Evolutionary conservation across 2,888 invertebrate genomes (phyloP).

Genomic region (Eustalomyia histrio): DNA sequence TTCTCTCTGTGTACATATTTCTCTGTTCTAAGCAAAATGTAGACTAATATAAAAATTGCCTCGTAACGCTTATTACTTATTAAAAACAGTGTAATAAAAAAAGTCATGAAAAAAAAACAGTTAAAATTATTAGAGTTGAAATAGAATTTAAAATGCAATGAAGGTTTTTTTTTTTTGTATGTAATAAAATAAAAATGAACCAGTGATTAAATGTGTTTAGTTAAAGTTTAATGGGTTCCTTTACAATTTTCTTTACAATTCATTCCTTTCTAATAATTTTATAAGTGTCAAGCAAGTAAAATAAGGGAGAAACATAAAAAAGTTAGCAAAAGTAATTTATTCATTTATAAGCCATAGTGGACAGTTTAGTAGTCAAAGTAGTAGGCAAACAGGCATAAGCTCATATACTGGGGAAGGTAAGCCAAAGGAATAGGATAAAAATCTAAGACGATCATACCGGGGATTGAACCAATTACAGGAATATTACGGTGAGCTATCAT

Average conservation of each 20-base stretch:
- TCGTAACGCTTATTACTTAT: neutral
- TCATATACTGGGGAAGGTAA: neutral
- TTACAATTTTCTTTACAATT: conserved; percentile 7
- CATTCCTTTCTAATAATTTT: neutral
- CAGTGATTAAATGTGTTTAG: conserved; percentile 41
- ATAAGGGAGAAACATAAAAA: conserved; percentile 28
- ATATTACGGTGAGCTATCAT: no score
- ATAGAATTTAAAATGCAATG: conserved; percentile 12
- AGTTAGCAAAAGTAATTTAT: conserved; percentile 48
- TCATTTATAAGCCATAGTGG: conserved; percentile 40
- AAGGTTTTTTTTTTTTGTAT: neutral
- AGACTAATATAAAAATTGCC: no score
- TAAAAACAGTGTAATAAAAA: neutral
- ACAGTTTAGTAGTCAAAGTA: conserved; percentile 20
- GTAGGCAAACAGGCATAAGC: neutral
- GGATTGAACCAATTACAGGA: no score
- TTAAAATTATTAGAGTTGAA: neutral
- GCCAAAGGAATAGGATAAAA: neutral
- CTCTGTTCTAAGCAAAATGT: no score
- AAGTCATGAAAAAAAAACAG: neutral
- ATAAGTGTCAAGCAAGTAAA: conserved; percentile 16
- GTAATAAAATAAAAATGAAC: conserved; percentile 23
- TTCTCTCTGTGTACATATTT: no score
- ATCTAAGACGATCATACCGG: no score
- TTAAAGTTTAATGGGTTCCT: conserved; percentile 45